phyloP scores from a whole-genome alignment of 2,888 invertebrate genomes.

The Ecliptopera silaceata region DNA sequence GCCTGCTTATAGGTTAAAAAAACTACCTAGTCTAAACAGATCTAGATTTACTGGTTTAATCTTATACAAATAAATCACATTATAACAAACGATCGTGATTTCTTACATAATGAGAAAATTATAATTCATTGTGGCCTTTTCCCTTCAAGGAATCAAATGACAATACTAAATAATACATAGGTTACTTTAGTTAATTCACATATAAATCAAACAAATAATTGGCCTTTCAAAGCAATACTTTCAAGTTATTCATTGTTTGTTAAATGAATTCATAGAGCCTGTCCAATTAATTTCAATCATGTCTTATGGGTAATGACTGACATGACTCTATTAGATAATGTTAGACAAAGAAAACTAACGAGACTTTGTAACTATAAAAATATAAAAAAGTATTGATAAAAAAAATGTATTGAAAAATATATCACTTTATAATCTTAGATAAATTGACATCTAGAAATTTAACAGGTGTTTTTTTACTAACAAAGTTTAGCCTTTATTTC shows the following conservation, averaged over 20 bases:
- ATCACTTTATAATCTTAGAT: no score
- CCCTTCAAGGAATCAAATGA: conserved; percentile 15
- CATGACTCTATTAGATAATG: conserved; percentile 35
- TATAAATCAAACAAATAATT: conserved; percentile 23
- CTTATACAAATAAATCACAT: not conserved
- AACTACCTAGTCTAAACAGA: no score
- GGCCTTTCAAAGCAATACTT: conserved; percentile 20
- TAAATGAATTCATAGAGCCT: conserved; percentile 27
- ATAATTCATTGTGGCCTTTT: conserved; percentile 18
- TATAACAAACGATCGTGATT: not conserved
- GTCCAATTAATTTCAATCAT: conserved; percentile 35
- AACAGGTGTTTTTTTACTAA: no score
- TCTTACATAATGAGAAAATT: conserved; percentile 11
- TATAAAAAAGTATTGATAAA: no score
- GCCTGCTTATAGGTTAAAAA: no score
- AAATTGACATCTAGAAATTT: no score
- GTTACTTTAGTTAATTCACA: not conserved
- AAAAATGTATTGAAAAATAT: no score
- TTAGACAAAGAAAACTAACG: conserved; percentile 26
- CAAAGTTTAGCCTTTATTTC: no score
- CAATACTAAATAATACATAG: not conserved
- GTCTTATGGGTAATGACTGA: conserved; percentile 34
- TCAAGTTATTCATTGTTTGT: conserved; percentile 27
- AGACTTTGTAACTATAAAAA: conserved; percentile 25
- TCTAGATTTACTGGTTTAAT: no score